Base-by-base conservation (phyloP, 2,888 invertebrate genomes). In the Sinelater perroti region DNA sequence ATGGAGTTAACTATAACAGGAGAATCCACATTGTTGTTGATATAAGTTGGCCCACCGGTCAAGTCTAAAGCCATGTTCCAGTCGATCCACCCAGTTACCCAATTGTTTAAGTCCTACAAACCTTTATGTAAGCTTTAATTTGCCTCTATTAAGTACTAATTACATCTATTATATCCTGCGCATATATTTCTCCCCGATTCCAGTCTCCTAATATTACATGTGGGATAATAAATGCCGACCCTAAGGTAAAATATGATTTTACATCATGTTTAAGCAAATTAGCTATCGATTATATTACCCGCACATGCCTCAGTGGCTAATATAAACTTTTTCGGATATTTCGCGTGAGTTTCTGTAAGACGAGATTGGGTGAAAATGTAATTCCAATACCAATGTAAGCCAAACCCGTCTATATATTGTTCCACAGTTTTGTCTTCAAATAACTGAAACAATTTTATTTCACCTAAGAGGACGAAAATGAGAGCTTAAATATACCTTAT, bases 341-440 rank as follows among this genome's bases (percentile, higher is more conserved):
- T 56, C 3, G 71, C 31, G 17, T 74, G 72, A 0, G 89, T 82
- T 24, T 71, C 61, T n/a, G 84, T 82, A 8, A 94, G 79, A 20
- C 87, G 76, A 3, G 66, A 65, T 0, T 86, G 73, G 0, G 87
- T 82, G 21, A 85, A 72, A 20, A 86, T 72, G 13, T 75, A 71
- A 76, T 94, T 90, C 56, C 81, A 81, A 74, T 96, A 96, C 88
- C 93, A 95, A 76, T 96, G 95, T 2, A 93, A 79, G 0, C 87
- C 90, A 31, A 92, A 81, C 0, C 93, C 95, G 67, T 88, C 85
- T 0, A 93, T 78, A 70, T 86, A 89, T 1, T 85, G 76, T 1
- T 83, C 72, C 0, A 86, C 83, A 58, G 79, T 78, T 0, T 72
- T 50, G 56, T 75, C 72, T 0, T 54, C 3, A 35, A 80, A 72